phyloP scores from a whole-genome alignment of 2,113 vertebrate species.

The Chamaea fasciata region DNA sequence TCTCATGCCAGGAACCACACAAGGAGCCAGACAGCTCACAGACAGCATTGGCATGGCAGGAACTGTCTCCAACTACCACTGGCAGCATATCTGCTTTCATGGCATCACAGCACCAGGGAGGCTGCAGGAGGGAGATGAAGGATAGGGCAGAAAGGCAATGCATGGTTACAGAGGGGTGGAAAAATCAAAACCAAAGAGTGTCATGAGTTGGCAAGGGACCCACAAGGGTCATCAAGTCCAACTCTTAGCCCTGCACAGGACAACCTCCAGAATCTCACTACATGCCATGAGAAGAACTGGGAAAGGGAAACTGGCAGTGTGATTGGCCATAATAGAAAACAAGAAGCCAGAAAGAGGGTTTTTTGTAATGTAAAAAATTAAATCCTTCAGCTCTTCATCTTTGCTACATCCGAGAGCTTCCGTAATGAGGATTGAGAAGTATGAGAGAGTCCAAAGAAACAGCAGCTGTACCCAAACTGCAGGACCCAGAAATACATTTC shows the following conservation, averaged over 20 bases:
- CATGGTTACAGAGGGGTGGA: neutral
- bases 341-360: neutral
- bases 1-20: neutral
- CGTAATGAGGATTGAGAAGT: neutral
- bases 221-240: neutral
- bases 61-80: neutral
- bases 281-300: neutral
- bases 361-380: neutral
- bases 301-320: neutral
- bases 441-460: neutral
- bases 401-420: neutral
- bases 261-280: neutral
- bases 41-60: fast-evolving
- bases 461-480: neutral
- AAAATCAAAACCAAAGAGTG: neutral
- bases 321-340: neutral
- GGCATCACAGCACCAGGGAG: neutral
- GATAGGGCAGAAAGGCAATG: neutral
- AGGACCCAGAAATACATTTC: neutral
- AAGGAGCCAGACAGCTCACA: neutral
- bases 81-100: neutral
- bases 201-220: neutral
- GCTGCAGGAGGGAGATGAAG: neutral
- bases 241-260: neutral
- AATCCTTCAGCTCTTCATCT: neutral